Evolutionary conservation across 2,797 vertebrate species (phyloP), one percentile per base, ranked within the genome.

Genomic region (Danionella dracula): DNA sequence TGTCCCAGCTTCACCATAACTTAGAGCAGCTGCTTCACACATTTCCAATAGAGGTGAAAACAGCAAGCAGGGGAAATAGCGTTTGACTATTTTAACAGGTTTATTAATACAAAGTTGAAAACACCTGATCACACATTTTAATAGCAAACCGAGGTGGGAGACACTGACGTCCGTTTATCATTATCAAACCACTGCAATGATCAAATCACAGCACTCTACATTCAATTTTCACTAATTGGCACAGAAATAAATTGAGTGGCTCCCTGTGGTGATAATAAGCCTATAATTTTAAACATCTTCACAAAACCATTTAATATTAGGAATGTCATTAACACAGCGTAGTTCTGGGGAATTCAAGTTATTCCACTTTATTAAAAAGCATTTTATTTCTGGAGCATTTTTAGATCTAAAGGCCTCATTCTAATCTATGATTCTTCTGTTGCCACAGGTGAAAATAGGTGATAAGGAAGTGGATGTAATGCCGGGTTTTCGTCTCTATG

Each of bases 401-500:
- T 10, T 23, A 2, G 16, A 49, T 4, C 23, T 58, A n/a, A n/a
- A n/a, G n/a, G n/a, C n/a, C 8, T 13, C 12, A 23, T 31, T 58
- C 4, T 59, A 10, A 41, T 35, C 27, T 31, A 1, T 27, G 11
- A 31, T n/a, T n/a, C 15, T 9, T 41, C 19, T 4, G 23, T 41
- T 8, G 16, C 7, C 60, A 8, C 77, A 99, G 97, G 96, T 99
- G 45, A 99, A 97, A 82, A 84, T 98, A 29, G 93, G 94, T 7
- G 95, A 99, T 85, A 98, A 97, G 75, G 96, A 99, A 80, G 84
- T 96, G 74, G 93, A 96, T 67, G 91, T 98, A 61, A 92, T 96
- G 93, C 89, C 87, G 66, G 93, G 92, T 17, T 99, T 99, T 83
- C 89, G 83, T 67, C 90, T 99, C 15, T 99, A 94, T 65, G 84